These are phyloP conservation scores for Timema podura DNA, from an alignment of 2,888 invertebrate genomes.

Conservation along the genomic window DNA sequence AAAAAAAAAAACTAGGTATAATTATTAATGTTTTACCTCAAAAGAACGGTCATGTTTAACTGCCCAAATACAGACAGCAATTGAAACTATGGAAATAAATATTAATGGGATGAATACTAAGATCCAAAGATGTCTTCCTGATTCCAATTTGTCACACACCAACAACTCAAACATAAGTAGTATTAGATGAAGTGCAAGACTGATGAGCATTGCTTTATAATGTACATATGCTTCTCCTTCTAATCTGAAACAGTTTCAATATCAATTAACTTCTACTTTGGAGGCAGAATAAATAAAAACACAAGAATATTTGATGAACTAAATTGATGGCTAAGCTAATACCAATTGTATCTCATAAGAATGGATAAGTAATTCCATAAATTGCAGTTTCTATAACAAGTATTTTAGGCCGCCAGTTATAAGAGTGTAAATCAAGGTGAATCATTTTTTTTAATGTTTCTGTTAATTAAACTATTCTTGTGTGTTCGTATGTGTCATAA, in stretches of 20 bases:
- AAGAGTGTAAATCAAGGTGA: no score
- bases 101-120: conserved; percentile 93
- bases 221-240: conserved; percentile 96
- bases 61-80: conserved; percentile 97
- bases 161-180: conserved; percentile 94
- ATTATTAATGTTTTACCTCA: conserved; percentile 57
- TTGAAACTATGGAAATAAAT: conserved; percentile 93
- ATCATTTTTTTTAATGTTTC: no score
- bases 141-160: conserved; percentile 92
- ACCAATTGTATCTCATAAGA: no score
- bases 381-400: no score
- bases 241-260: conserved; percentile 56
- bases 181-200: conserved; percentile 88
- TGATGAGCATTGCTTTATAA: conserved; percentile 97
- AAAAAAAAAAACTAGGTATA: no score
- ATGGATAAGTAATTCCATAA: no score
- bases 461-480: no score
- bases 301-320: no score
- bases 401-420: no score
- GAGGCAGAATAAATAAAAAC: no score
- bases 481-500: no score
- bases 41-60: conserved; percentile 97
- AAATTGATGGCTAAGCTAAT: no score
- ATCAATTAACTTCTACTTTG: background rate
- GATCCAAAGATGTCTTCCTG: conserved; percentile 81